A percentile compares a stretch with the other conserved stretches of the same genome.
These are phyloP conservation scores for Eupeodes luniger DNA, from an alignment of 2,888 invertebrate genomes.

Conservation along the genomic window DNA sequence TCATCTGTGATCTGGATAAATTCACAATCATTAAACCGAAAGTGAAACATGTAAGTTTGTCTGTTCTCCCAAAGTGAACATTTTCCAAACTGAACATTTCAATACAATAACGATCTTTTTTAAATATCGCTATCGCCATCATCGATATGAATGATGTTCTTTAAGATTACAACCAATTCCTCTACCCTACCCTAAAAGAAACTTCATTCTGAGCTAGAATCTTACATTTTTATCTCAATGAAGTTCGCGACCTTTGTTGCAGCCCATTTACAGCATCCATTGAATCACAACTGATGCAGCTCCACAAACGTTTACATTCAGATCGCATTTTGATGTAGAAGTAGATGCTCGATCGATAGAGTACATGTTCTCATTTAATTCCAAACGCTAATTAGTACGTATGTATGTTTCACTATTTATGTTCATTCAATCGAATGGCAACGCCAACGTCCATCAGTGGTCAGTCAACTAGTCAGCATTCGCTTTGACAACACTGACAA, in stretches of 20 bases:
- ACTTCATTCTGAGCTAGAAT: slow-evolving; percentile 32
- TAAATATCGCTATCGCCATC: not conserved
- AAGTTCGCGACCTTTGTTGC: slow-evolving; percentile 72
- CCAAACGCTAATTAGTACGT: slow-evolving; percentile 55
- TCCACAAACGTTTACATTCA: slow-evolving; percentile 58
- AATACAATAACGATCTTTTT: not conserved
- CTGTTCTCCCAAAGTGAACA: not conserved
- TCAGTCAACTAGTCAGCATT: not conserved
- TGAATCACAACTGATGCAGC: slow-evolving; percentile 35
- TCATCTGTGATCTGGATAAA: too few species aligned
- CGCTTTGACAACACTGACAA: not conserved
- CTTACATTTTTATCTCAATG: slow-evolving; percentile 43
- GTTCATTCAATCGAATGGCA: slow-evolving; percentile 6
- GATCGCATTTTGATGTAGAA: slow-evolving; percentile 32
- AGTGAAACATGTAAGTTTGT: too few species aligned
- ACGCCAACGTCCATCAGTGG: not conserved
- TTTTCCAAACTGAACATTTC: not conserved
- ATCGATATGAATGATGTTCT: slow-evolving; percentile 33
- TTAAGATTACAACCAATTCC: not conserved
- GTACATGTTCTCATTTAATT: slow-evolving; percentile 53
- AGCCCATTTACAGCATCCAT: slow-evolving; percentile 50
- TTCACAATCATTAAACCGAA: too few species aligned
- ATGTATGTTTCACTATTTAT: not conserved
- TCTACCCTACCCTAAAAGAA: not conserved
- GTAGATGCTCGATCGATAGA: slow-evolving; percentile 29